A percentile compares a stretch with the other conserved stretches of the same genome.
Evolutionary conservation across 1,140 invertebrate genomes (phyloP).

Genomic region (Trichonephila clavipes): DNA sequence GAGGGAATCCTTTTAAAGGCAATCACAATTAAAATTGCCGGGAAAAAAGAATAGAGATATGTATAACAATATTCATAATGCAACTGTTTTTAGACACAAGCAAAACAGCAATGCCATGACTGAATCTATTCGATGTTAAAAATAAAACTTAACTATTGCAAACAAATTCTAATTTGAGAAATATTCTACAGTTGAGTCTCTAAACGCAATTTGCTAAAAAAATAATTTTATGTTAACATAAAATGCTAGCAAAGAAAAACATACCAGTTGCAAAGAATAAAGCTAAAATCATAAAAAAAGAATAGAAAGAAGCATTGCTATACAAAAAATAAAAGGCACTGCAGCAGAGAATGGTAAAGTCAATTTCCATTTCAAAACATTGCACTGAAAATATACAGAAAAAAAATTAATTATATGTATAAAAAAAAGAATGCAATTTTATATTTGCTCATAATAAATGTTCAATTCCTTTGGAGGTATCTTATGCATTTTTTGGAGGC

Average conservation of each 20-base stretch:
- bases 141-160: not conserved
- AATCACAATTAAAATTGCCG: not conserved
- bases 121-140: not conserved
- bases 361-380: not conserved
- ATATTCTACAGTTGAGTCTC: too few species aligned
- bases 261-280: not conserved
- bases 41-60: not conserved
- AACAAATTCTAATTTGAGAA: not conserved
- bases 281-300: slow-evolving; percentile 7
- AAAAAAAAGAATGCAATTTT: slow-evolving; percentile 19
- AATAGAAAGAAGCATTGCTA: not conserved
- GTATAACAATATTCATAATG: slow-evolving; percentile 20
- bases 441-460: slow-evolving; percentile 8
- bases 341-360: slow-evolving; percentile 40
- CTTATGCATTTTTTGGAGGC: slow-evolving; percentile 47
- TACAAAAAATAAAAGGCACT: slow-evolving; percentile 44
- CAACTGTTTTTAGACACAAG: slow-evolving; percentile 5
- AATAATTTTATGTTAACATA: not conserved
- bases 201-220: too few species aligned
- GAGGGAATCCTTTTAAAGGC: too few species aligned
- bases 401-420: not conserved
- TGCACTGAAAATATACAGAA: not conserved
- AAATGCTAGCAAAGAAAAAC: not conserved
- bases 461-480: slow-evolving; percentile 49
- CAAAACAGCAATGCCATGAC: not conserved